Evolutionary conservation across 1,140 invertebrate species (phyloP).

Genomic region (Achatina immaculata): DNA sequence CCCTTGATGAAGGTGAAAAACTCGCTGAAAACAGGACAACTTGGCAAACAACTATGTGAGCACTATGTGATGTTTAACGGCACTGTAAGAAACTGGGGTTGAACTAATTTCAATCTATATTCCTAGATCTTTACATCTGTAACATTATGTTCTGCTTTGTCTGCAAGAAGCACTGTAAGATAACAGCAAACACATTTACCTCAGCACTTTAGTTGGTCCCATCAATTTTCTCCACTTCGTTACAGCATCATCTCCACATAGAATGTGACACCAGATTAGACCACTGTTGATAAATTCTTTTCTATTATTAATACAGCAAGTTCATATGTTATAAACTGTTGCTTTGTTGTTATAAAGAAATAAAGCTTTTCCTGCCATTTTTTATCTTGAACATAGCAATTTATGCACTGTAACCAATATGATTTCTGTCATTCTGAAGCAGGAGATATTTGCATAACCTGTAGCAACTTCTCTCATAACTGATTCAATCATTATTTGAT

Average conservation of each 20-base stretch:
- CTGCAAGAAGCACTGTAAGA: not conserved
- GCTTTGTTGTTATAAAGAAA: not conserved
- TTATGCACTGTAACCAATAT: not conserved
- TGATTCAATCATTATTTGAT: no score
- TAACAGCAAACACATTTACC: constrained; percentile 46
- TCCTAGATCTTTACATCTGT: not conserved
- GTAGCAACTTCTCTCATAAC: no score
- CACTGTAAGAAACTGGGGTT: no score
- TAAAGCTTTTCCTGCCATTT: no score
- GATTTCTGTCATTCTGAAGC: no score
- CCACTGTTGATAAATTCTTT: constrained; percentile 81
- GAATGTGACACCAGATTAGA: constrained; percentile 82
- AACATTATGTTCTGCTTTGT: not conserved
- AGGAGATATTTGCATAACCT: no score
- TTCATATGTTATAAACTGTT: not conserved
- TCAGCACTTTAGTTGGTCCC: constrained; percentile 87
- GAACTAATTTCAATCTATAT: no score
- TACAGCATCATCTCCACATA: constrained; percentile 83
- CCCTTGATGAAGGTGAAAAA: no score
- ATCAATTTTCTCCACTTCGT: constrained; percentile 84
- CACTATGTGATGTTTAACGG: no score
- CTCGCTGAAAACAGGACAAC: no score
- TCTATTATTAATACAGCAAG: not conserved
- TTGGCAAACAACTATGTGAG: no score
- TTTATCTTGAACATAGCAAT: no score